Conservation (phyloP, 2,888 invertebrate species). For the Aspidapion aeneum region DNA sequence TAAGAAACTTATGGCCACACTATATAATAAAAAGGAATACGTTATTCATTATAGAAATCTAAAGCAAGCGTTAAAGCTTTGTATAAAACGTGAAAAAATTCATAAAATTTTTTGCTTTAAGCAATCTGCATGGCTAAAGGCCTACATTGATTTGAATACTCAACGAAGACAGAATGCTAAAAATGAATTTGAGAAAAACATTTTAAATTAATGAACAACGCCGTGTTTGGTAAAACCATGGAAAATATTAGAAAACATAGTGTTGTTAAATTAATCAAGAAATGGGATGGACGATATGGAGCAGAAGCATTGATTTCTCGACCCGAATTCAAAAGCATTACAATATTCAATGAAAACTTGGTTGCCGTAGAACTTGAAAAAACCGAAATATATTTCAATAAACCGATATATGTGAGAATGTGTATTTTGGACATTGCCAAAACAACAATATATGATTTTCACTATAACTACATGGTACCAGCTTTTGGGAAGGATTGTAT, state of each 20-base stretch:
- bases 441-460: conserved; percentile 28
- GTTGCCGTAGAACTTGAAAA: neutral
- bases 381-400: conserved; percentile 20
- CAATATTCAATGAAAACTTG: conserved; percentile 17
- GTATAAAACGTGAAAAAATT: conserved; percentile 20
- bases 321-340: conserved; percentile 27
- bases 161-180: conserved; percentile 12
- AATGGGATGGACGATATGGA: conserved; percentile 20
- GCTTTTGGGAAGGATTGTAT: no score
- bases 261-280: conserved; percentile 19
- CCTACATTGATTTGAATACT: conserved; percentile 24
- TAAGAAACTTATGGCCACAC: conserved; percentile 3
- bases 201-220: conserved; percentile 25
- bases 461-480: no score
- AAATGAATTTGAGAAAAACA: conserved; percentile 26
- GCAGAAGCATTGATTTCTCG: conserved; percentile 19
- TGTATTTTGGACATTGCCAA: conserved; percentile 30
- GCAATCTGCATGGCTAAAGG: conserved; percentile 26
- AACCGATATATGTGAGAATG: conserved; percentile 30
- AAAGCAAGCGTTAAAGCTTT: conserved; percentile 28
- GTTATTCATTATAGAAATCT: conserved; percentile 25
- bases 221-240: conserved; percentile 25
- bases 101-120: conserved; percentile 24
- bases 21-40: conserved; percentile 23
- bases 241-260: conserved; percentile 24